phyloP scores from a whole-genome alignment of 2,113 vertebrate genomes.

The Caloenas nicobarica region DNA sequence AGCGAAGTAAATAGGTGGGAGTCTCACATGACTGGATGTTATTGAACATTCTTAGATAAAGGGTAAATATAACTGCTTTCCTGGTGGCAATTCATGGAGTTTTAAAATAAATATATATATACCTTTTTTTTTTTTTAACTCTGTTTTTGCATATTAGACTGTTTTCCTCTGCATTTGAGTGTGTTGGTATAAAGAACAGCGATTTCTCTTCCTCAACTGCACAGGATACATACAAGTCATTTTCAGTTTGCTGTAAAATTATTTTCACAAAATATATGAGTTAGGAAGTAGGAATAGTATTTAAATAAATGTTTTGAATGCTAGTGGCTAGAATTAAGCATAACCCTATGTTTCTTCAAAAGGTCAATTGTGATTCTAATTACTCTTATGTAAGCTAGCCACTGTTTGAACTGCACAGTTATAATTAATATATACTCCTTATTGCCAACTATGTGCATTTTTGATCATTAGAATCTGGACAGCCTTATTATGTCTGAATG shows the following conservation, averaged over 20 bases:
- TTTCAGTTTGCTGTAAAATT: not conserved
- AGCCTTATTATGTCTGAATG: not conserved
- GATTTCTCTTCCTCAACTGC: not conserved
- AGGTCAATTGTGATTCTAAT: conserved; percentile 69
- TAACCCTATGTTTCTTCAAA: conserved; percentile 24
- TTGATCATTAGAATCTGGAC: conserved; percentile 8
- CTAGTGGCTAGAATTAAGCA: conserved; percentile 61
- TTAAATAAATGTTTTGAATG: conserved; percentile 54
- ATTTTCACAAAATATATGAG: not conserved
- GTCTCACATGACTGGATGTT: not conserved
- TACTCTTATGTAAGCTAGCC: conserved; percentile 60
- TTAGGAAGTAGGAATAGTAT: conserved; percentile 14
- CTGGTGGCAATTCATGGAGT: not conserved
- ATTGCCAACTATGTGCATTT: not conserved
- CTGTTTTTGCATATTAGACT: not conserved
- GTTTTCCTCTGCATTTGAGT: not conserved
- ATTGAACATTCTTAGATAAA: not conserved
- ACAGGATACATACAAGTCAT: not conserved
- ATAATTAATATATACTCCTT: conserved; percentile 35
- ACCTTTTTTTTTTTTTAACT: not conserved
- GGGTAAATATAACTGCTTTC: not conserved
- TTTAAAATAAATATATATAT: not conserved
- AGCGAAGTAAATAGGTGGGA: not conserved
- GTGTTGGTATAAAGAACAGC: not conserved
- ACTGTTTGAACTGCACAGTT: conserved; percentile 35